These are phyloP conservation scores for Paguma larvata DNA, from an alignment of 2,797 vertebrate genomes.

Conservation along the genomic window DNA sequence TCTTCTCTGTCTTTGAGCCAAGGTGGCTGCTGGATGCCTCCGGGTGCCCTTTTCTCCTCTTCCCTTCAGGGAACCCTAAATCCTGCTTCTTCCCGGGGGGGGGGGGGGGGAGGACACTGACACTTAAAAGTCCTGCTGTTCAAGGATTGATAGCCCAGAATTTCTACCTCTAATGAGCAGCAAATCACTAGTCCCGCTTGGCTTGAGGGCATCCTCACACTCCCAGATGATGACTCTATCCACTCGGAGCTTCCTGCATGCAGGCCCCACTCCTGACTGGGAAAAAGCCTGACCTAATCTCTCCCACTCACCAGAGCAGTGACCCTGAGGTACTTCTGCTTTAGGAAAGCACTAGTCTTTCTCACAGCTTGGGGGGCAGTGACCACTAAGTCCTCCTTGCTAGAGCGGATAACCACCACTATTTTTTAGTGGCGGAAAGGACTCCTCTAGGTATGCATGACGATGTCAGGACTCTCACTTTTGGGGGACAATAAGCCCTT, in stretches of 20 bases:
- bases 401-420: slow-evolving; percentile 20
- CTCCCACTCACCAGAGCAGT: neutral
- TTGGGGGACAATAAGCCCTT: neutral
- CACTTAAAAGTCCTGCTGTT: neutral
- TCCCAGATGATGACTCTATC: neutral
- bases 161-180: slow-evolving; percentile 14
- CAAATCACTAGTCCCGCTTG: neutral
- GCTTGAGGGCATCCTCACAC: neutral
- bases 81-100: neutral
- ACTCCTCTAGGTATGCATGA: neutral
- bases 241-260: neutral
- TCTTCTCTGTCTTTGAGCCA: neutral
- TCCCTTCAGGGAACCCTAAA: neutral
- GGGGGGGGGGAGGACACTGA: neutral
- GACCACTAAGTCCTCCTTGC: neutral
- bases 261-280: neutral
- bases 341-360: neutral
- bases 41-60: neutral
- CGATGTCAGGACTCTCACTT: neutral
- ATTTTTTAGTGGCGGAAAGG: slow-evolving; percentile 59
- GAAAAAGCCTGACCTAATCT: neutral
- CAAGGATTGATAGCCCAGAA: neutral
- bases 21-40: neutral
- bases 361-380: neutral
- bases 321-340: neutral